Evolutionary conservation across 2,113 vertebrate genomes (phyloP).

Genomic region (Montifringilla adamsi): DNA sequence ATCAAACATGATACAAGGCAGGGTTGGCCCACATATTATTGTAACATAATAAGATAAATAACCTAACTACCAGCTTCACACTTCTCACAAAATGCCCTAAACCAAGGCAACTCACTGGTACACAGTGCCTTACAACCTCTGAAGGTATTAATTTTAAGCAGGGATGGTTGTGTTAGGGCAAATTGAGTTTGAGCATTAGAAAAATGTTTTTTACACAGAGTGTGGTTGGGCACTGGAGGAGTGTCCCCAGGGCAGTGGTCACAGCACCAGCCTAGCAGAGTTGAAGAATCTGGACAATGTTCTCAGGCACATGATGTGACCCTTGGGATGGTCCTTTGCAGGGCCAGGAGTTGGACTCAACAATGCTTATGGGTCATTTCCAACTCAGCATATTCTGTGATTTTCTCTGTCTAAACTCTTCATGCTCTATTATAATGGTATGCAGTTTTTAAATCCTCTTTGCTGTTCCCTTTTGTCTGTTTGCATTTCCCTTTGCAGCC

Average conservation of each 20-base stretch:
- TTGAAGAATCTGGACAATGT: neutral
- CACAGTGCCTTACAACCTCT: neutral
- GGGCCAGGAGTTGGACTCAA: neutral
- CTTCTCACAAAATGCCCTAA: neutral
- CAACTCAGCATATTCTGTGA: neutral
- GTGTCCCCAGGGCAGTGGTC: too few species aligned
- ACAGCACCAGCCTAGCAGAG: neutral
- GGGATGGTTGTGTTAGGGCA: neutral
- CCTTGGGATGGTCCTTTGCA: neutral
- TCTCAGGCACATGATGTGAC: too few species aligned
- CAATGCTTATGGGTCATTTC: neutral
- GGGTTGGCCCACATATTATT: rapidly evolving
- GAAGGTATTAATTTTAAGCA: neutral
- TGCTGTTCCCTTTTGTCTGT: constrained; percentile 26
- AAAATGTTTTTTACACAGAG: neutral
- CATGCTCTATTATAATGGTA: neutral
- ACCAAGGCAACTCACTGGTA: neutral
- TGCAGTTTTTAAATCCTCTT: constrained; percentile 24
- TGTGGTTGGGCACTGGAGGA: neutral
- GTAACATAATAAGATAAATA: neutral
- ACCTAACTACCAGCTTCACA: neutral
- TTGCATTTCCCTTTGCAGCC: constrained; percentile 25
- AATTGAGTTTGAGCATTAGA: too few species aligned
- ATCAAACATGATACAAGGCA: neutral
- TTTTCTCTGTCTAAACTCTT: constrained; percentile 1